These are phyloP conservation scores for Sarcophilus harrisii DNA, from an alignment of 2,797 vertebrate genomes.

Conservation along the genomic window DNA sequence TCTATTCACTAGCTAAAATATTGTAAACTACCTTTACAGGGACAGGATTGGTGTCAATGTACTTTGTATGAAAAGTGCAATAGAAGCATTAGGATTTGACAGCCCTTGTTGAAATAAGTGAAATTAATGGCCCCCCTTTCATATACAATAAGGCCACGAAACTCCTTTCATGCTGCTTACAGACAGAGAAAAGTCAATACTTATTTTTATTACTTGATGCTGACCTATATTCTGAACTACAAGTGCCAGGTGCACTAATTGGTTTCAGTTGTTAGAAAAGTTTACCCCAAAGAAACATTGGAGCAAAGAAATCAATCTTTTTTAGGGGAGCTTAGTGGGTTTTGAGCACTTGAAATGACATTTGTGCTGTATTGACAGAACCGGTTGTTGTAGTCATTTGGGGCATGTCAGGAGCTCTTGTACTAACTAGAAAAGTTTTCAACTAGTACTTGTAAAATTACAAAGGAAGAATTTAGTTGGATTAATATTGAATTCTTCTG, in stretches of 20 bases:
- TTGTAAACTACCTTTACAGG: slow-evolving; percentile 89
- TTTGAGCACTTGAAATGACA: slow-evolving; percentile 83
- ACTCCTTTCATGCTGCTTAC: slow-evolving; percentile 93
- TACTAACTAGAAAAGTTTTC: slow-evolving; percentile 83
- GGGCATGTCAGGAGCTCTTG: slow-evolving; percentile 80
- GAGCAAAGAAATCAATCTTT: slow-evolving; percentile 90
- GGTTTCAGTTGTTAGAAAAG: slow-evolving; percentile 92
- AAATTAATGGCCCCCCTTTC: slow-evolving; percentile 95
- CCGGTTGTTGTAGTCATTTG: slow-evolving; percentile 76
- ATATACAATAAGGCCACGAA: slow-evolving; percentile 92
- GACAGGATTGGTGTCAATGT: slow-evolving; percentile 88
- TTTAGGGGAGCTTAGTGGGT: slow-evolving; percentile 88
- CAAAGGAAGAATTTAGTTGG: slow-evolving; percentile 47
- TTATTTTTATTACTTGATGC: slow-evolving; percentile 94
- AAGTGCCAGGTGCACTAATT: slow-evolving; percentile 93
- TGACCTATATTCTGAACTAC: slow-evolving; percentile 94
- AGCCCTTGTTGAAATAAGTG: slow-evolving; percentile 94
- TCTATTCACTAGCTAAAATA: slow-evolving; percentile 87
- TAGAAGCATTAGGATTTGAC: slow-evolving; percentile 93
- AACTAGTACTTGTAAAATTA: slow-evolving; percentile 83
- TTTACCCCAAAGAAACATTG: slow-evolving; percentile 91
- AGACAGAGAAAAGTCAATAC: slow-evolving; percentile 96
- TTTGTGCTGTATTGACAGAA: slow-evolving; percentile 81
- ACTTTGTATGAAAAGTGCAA: slow-evolving; percentile 91
- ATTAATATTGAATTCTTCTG: not conserved